Base-by-base conservation (phyloP, 2,113 vertebrate genomes). In the Drymodes brunneopygia region DNA sequence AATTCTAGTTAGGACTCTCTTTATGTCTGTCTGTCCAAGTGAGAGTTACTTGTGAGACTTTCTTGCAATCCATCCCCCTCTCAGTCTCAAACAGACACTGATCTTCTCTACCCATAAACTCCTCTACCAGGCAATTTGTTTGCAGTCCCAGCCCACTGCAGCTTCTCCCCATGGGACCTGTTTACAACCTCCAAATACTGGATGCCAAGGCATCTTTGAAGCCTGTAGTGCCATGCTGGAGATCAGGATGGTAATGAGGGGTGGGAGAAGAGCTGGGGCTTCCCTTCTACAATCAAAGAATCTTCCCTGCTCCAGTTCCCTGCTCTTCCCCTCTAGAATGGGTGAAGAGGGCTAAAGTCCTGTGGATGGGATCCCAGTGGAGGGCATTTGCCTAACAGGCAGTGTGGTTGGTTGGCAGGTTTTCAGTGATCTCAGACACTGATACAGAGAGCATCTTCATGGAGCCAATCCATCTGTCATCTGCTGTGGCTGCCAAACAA, bases 401-500 rank as follows among this genome's bases (percentile, higher is more conserved):
- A 54, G 42, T 95, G 62, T 94, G 86, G 36, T 95, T 96, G 61
- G 3, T 96, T 79, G 97, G 95, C 96, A 99, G 99, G 95, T 99
- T 98, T 84, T 99, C 99, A 1, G 11, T 97, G 88, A 92, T 99
- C 84, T 99, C 99, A 0, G 99, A 99, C 2, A 97, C 99, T 3
- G 98, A 99, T 3, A 99, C 99, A 2, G 99, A 99, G 57, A 99
- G 99, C 95, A 99, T 99, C 92, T 99, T 99, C 97, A 99, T 99
- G 99, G 99, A 99, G 47, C 99, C 99, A 72, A 99, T 99, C 81
- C 99, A 99, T 91, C 98, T 99, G 15, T 99, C 99, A 7, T 99
- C 99, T 1, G 97, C 98, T 33, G 93, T 99, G 58, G 99, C 99
- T 38, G 99, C 99, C 65, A 99, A 99, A 94, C 98, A 98, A 97